These are phyloP conservation scores for Cherax quadricarinatus DNA, from an alignment of 1,140 invertebrate genomes.

Conservation along the genomic window DNA sequence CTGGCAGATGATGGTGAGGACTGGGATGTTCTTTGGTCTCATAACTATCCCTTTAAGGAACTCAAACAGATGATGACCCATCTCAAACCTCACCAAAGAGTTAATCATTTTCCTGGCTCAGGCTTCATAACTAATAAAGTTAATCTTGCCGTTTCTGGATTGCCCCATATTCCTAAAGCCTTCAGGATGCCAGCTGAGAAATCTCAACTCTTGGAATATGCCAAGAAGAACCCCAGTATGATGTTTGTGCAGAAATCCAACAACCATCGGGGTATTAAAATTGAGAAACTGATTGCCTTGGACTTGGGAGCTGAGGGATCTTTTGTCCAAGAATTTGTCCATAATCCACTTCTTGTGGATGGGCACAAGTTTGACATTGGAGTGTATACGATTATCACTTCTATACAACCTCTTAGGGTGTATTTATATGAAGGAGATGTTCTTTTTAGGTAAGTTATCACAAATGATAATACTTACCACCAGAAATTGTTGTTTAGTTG, in stretches of 20 bases:
- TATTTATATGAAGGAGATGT: constrained; percentile 94
- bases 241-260: constrained; percentile 95
- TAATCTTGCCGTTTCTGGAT: constrained; percentile 87
- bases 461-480: background rate
- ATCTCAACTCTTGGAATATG: constrained; percentile 85
- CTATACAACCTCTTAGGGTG: constrained; percentile 90
- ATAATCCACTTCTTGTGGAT: constrained; percentile 89
- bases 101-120: constrained; percentile 97
- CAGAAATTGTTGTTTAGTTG: too few relatives aligned
- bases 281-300: constrained; percentile 84
- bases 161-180: constrained; percentile 88
- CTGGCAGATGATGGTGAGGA: constrained; percentile 78
- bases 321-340: constrained; percentile 93
- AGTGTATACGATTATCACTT: constrained; percentile 94
- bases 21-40: constrained; percentile 95
- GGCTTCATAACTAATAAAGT: constrained; percentile 97
- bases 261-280: constrained; percentile 91
- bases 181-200: constrained; percentile 91
- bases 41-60: constrained; percentile 91
- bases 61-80: constrained; percentile 81
- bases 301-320: constrained; percentile 85
- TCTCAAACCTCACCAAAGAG: constrained; percentile 85
- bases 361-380: constrained; percentile 98
- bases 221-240: constrained; percentile 82
- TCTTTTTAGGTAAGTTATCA: constrained; percentile 83